Base-by-base conservation (phyloP, 2,888 invertebrate species). In the Rhagonycha fulva region DNA sequence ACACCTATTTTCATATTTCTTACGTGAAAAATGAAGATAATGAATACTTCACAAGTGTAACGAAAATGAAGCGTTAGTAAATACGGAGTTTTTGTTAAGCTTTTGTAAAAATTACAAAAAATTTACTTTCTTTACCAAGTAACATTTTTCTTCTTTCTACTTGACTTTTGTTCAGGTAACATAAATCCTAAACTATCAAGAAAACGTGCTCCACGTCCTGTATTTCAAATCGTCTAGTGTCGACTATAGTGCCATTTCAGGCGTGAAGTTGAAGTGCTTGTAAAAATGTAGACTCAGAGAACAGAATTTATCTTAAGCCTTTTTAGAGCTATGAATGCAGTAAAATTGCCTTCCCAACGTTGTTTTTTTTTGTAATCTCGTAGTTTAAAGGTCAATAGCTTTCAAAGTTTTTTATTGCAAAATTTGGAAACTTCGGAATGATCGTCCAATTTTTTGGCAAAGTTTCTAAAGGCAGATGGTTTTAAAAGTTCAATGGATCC, bases 241-340 rank as follows among this genome's bases (percentile, higher is more conserved):
- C 23, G 23, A 24, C 24, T 66, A 19, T 66, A 66, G 63, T 66
- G 63, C 26, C 24, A 66, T 66, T 66, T 24, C 63, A 19, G 26
- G 63, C 63, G 63, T 66, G 26, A 66, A 66, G 63, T 66, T 66
- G 63, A 66, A 66, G 63, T 66, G 63, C 63, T 66, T 66, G 63
- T 66, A 66, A 66, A 66, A 66, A 66, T 66, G 63, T 66, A 26
- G 26, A 23, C 63, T 23, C 23, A 66, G 26, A 12, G 63, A 23
- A 66, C 14, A 26, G 63, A 66, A 66, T 66, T 66, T 66, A 66
- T 66, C n/a, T 66, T 9, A 24, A 12, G 24, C 12, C 23, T 66
- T 66, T 24, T 66, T 14, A 66, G 26, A 23, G 11, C 26, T 24
- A 66, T 9, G n/a, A 66, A 66, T 66, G 12, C 23, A 66, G n/a